These are phyloP conservation scores for Sarcophilus harrisii DNA, from an alignment of 2,797 vertebrate genomes.

Conservation along the genomic window DNA sequence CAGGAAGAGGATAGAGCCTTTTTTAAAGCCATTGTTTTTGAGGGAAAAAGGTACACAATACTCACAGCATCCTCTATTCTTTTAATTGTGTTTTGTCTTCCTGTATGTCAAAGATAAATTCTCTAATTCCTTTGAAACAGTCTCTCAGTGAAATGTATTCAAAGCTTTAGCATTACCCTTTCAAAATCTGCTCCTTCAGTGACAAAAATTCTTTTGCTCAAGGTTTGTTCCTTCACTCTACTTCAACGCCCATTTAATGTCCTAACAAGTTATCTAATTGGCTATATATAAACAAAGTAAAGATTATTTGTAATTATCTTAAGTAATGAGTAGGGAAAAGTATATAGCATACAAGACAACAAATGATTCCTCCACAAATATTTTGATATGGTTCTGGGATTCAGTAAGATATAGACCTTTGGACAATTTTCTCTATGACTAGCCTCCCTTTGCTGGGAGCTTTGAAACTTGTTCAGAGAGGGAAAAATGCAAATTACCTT, in stretches of 20 bases:
- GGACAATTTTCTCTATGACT: background rate
- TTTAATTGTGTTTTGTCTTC: constrained; percentile 60
- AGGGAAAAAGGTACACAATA: constrained; percentile 36
- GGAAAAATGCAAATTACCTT: background rate
- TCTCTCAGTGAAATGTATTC: constrained; percentile 57
- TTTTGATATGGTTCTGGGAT: background rate
- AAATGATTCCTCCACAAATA: background rate
- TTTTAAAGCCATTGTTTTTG: constrained; percentile 59
- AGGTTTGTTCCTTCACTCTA: constrained; percentile 39
- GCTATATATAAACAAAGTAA: constrained; percentile 32
- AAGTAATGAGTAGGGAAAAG: constrained; percentile 13
- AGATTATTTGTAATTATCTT: constrained; percentile 46
- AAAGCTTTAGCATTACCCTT: constrained; percentile 45
- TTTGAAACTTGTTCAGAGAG: background rate
- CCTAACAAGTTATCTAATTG: constrained; percentile 3
- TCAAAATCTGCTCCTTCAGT: constrained; percentile 58
- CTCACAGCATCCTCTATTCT: constrained; percentile 41
- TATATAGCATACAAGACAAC: background rate
- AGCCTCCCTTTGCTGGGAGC: background rate
- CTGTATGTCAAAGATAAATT: constrained; percentile 48
- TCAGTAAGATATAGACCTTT: background rate
- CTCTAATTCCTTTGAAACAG: constrained; percentile 56
- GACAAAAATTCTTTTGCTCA: constrained; percentile 41
- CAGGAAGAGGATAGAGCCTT: constrained; percentile 34
- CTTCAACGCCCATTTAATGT: constrained; percentile 23